Evolutionary conservation across 1,140 invertebrate genomes (phyloP).

Genomic region (Brachionus rubens): DNA sequence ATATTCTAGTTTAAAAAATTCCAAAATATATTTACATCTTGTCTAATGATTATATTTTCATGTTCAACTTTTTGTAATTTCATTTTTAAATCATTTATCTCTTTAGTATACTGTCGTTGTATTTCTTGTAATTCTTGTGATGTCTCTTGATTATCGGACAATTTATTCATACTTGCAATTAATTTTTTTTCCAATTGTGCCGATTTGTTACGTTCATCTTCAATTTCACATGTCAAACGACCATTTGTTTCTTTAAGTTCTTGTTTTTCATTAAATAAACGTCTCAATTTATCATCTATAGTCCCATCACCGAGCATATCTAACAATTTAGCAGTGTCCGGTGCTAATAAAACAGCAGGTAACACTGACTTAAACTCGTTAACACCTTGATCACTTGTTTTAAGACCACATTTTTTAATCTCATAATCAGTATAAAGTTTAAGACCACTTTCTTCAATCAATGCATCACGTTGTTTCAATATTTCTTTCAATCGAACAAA

Average conservation of each 20-base stretch:
- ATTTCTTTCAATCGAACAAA: slow-evolving; percentile 44
- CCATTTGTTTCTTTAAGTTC: slow-evolving; percentile 5
- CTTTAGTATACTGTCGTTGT: slow-evolving; percentile 40
- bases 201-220: slow-evolving; percentile 14
- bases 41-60: slow-evolving; percentile 43
- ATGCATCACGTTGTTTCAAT: slow-evolving; percentile 7
- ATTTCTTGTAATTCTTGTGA: slow-evolving; percentile 36
- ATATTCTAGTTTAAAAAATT: no score
- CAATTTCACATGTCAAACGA: slow-evolving; percentile 8
- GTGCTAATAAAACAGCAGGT: slow-evolving; percentile 32
- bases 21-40: slow-evolving; percentile 37
- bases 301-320: slow-evolving; percentile 40
- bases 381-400: background rate
- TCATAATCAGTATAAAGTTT: slow-evolving; percentile 41
- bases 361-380: slow-evolving; percentile 35
- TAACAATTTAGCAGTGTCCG: slow-evolving; percentile 18
- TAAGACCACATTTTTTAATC: slow-evolving; percentile 1
- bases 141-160: slow-evolving; percentile 29
- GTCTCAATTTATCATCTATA: slow-evolving; percentile 41
- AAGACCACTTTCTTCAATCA: slow-evolving; percentile 34
- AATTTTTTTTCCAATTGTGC: slow-evolving; percentile 40
- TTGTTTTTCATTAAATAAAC: slow-evolving; percentile 42
- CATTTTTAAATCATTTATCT: slow-evolving; percentile 46
- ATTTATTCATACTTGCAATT: background rate
- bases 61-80: slow-evolving; percentile 38